A percentile compares a stretch with the other conserved stretches of the same genome.
Evolutionary conservation across 1,140 invertebrate species (phyloP).

Genomic region (Caenorhabditis remanei): DNA sequence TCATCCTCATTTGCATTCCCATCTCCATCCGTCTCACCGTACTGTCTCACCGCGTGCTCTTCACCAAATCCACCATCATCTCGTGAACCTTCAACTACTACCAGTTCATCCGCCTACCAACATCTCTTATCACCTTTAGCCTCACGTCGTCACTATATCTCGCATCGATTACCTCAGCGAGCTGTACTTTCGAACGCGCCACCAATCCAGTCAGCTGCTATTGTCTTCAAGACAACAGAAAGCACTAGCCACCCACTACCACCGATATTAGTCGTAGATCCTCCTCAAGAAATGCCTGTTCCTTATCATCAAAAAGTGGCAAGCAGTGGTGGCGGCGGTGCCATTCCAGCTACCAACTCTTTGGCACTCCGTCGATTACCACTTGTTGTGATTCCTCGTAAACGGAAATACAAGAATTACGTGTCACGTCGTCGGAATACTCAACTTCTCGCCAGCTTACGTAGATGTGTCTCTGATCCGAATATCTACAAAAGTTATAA

Average conservation of each 20-base stretch:
- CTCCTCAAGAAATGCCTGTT: slow-evolving; percentile 46
- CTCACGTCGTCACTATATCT: slow-evolving; percentile 65
- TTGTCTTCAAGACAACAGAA: slow-evolving; percentile 51
- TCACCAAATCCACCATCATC: slow-evolving; percentile 31
- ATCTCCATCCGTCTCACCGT: slow-evolving; percentile 20
- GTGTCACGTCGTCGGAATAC: slow-evolving; percentile 67
- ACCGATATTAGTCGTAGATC: slow-evolving; percentile 6
- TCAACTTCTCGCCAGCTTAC: slow-evolving; percentile 65
- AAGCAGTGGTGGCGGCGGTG: slow-evolving; percentile 36
- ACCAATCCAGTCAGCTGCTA: slow-evolving; percentile 61
- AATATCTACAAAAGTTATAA: slow-evolving; percentile 68
- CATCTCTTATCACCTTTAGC: slow-evolving; percentile 49
- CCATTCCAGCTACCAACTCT: not conserved
- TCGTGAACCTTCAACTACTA: not conserved
- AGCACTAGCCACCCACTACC: not conserved
- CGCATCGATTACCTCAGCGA: slow-evolving; percentile 66
- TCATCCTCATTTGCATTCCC: slow-evolving; percentile 9
- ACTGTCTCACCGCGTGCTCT: slow-evolving; percentile 31
- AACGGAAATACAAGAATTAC: slow-evolving; percentile 68
- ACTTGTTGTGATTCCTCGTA: slow-evolving; percentile 67
- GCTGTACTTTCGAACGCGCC: slow-evolving; percentile 62
- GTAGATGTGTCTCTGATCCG: slow-evolving; percentile 66
- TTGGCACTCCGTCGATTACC: slow-evolving; percentile 62
- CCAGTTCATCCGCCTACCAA: not conserved
- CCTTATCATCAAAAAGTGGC: slow-evolving; percentile 45